Evolutionary conservation across 2,113 vertebrate species (phyloP), one percentile per base, ranked within the genome.

Genomic region (Crotalus tigris): DNA sequence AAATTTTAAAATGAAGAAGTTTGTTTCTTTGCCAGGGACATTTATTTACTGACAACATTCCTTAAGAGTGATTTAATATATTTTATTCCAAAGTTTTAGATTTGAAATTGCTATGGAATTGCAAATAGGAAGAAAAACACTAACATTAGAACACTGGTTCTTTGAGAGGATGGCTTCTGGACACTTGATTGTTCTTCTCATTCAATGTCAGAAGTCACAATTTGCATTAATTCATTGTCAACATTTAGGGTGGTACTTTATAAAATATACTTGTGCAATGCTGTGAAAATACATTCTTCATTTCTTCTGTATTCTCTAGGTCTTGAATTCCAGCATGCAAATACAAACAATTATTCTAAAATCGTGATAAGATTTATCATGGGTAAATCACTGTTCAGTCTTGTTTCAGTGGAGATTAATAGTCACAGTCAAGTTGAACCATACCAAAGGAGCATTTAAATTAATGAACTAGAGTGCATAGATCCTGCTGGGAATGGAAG

Each of bases 151-250:
- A 55, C n/a, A 88, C 91, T 90, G 6, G 87, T 93, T 91, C 0
- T 0, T 8, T 94, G 88, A 88, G 9, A 2, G 0, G 91, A 92
- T 90, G 57, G 88, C 58, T 95, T 90, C 86, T 94, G 94, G 94
- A 95, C 91, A 69, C 33, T 4, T 94, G 90, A 93, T 91, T 92
- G 92, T 92, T 88, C 55, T 58, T 57, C 87, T 81, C 91, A 94
- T 59, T 95, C 87, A 1, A 59, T 85, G 61, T 12, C 29, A 91
- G 88, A 64, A 59, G 89, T 88, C 85, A 89, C 64, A 90, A 92
- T 86, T 54, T 4, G 51, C 17, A 75, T 90, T 57, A 55, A 6
- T 29, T 95, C 13, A 95, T 91, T 90, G 46, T 94, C 93, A 91
- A 93, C 88, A 94, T 53, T 26, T 91, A 94, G 91, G 85, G 93